Base-by-base conservation (phyloP, 1,140 invertebrate genomes). In the Panulirus ornatus region DNA sequence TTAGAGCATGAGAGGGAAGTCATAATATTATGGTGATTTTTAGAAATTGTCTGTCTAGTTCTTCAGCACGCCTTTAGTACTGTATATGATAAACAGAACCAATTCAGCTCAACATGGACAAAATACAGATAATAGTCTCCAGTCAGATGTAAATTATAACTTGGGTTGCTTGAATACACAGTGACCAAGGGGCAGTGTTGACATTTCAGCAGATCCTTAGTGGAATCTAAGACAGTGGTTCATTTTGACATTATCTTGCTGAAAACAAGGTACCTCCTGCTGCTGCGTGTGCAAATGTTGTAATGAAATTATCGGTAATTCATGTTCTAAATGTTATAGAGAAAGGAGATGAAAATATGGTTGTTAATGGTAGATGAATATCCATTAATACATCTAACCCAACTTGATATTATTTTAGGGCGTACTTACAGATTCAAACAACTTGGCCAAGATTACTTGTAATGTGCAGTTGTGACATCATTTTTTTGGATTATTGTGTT, bases 21-120 rank as follows among this genome's bases (percentile, higher is more conserved):
- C n/a, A 34, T 81, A 58, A 36, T 81, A 36, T 58, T 63, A 27
- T 36, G 47, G 78, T 81, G 78, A 58, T 58, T 58, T 58, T 81
- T 81, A 58, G 36, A 47, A 81, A 81, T 58, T 81, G 47, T 81
- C 36, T 58, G 78, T 81, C 76, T 51, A 79, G 76, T 79, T 79
- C 78, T 81, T 81, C 78, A 81, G 30, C 78, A 58, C 58, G 6
- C n/a, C 19, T 63, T 27, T 63, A 27, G n/a, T 63, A 1, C 30
- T 11, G 14, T 27, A 27, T 63, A 63, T 58, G 22, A 58, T 58
- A 2, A 58, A 19, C 22, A 30, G 14, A 63, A 30, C n/a, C 58
- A 63, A 63, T 6, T 6, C n/a, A 63, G n/a, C 5, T 63, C 58
- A 27, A 63, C 58, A 27, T 63, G n/a, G 19, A 63, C n/a, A 63